Base-by-base conservation (phyloP, 2,113 vertebrate species). In the Indri indri region DNA sequence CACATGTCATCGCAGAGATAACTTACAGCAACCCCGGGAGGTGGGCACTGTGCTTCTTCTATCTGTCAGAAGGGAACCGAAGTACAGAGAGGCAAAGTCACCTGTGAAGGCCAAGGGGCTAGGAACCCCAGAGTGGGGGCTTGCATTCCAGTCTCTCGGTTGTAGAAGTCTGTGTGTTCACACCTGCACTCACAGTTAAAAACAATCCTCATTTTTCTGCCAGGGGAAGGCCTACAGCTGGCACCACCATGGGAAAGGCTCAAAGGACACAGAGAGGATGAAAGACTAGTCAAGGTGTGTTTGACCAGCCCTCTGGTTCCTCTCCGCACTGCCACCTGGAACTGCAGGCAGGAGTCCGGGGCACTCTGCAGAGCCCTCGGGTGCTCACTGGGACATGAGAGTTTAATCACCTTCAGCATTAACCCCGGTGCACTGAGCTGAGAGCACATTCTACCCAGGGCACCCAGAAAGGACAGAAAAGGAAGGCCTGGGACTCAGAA, bases 111-210 rank as follows among this genome's bases (percentile, higher is more conserved):
- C 6, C 20, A 5, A 8, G 16, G 3, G 65, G 27, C 34, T 40
- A 32, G 86, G 25, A 32, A 16, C 12, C 37, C 12, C 73, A 45
- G 27, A 45, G 6, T 1, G 3, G 13, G 20, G 20, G 76, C 23
- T 37, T 47, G 16, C 27, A 80, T 83, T 61, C 20, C 8, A 5
- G 34, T n/a, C 50, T 63, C 57, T 9, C 17, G 47, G n/a, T 34
- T 68, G 37, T 54, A 66, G 30, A 84, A 37, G 37, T 20, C 47
- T 18, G 3, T 42, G 34, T 34, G 57, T 66, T 37, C 1, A 30
- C 12, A 27, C 4, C 40, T 40, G 34, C 0, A 14, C 3, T 12
- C 2, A 5, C 0, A 2, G 3, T 45, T 18, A 22, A 23, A 23
- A 25, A 91, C 34, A 8, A 73, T 14, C 3, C 45, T 17, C 32